Evolutionary conservation across 2,888 invertebrate genomes (phyloP).

Genomic region (Idaea straminata): DNA sequence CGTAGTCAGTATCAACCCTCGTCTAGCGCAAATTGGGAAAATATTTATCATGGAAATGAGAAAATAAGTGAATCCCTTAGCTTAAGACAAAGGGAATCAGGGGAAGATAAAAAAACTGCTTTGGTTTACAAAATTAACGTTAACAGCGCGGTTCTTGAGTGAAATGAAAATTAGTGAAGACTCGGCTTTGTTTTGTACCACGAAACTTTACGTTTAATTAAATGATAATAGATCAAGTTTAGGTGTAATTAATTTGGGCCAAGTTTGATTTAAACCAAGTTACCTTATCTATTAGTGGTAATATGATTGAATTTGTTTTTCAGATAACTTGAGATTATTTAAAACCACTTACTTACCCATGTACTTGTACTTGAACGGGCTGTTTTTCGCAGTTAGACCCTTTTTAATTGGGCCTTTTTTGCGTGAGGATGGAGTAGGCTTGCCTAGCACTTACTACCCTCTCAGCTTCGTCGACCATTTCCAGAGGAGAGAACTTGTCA

Average conservation of each 20-base stretch:
- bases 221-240: neutral
- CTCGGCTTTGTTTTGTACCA: conserved; percentile 6
- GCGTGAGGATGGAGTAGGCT: too few relatives aligned
- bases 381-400: too few relatives aligned
- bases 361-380: too few relatives aligned
- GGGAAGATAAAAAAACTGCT: conserved; percentile 36
- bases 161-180: conserved; percentile 23
- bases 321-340: too few relatives aligned
- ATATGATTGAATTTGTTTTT: too few relatives aligned
- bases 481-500: too few relatives aligned
- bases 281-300: too few relatives aligned
- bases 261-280: too few relatives aligned
- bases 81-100: conserved; percentile 40
- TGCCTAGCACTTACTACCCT: too few relatives aligned
- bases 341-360: too few relatives aligned
- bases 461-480: too few relatives aligned
- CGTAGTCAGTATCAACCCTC: neutral
- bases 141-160: conserved; percentile 18
- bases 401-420: too few relatives aligned
- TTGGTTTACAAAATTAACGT: conserved; percentile 32
- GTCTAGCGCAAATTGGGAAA: conserved; percentile 40
- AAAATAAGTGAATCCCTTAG: conserved; percentile 36
- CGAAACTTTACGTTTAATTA: neutral
- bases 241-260: neutral
- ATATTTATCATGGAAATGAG: conserved; percentile 48